Evolutionary conservation across 2,797 vertebrate species (phyloP), one percentile per base, ranked within the genome.

Genomic region (Microcaecilia unicolor): DNA sequence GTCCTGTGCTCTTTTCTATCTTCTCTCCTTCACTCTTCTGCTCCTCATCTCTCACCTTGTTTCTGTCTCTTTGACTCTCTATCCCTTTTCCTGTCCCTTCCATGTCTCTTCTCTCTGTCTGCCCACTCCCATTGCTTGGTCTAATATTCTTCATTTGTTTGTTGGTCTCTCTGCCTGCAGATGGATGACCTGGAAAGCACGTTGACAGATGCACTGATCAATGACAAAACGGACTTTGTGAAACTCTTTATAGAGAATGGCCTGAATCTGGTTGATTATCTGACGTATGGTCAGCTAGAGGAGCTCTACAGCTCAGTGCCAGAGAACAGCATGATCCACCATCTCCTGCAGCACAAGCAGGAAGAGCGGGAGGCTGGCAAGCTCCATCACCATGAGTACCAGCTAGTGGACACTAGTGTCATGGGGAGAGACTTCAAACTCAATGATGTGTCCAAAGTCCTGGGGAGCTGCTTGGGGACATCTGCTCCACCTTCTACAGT

Each of bases 201-300:
- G 16, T 89, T 95, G 84, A 86, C 80, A 1, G 89, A 92, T 2
- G 90, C 91, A 1, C 56, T 95, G 41, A 52, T 91, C 36, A 91
- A 88, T 0, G 53, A 95, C 66, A 89, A 90, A 44, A 86, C 91
- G 1, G 79, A 90, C 34, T 92, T 95, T 41, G 88, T 94, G 15
- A 87, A 87, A 11, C 78, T 94, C 35, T 90, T 95, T 51, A 83
- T 84, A 10, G 88, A 90, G 33, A 90, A 82, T 1, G 87, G 88
- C 5, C 70, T 91, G 29, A 88, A 83, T 58, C 75, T 94, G 33
- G 34, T 80, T 44, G 78, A 82, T 14, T 94, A 92, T 73, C 58
- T 94, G 61, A 87, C 81, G 0, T 80, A 80, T 1, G 28, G 12
- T n/a, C 62, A 72, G 15, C 63, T 95, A 57, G 85, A 90, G 37